phyloP scores from a whole-genome alignment of 2,797 vertebrate species.

The Sitta carolinensis region DNA sequence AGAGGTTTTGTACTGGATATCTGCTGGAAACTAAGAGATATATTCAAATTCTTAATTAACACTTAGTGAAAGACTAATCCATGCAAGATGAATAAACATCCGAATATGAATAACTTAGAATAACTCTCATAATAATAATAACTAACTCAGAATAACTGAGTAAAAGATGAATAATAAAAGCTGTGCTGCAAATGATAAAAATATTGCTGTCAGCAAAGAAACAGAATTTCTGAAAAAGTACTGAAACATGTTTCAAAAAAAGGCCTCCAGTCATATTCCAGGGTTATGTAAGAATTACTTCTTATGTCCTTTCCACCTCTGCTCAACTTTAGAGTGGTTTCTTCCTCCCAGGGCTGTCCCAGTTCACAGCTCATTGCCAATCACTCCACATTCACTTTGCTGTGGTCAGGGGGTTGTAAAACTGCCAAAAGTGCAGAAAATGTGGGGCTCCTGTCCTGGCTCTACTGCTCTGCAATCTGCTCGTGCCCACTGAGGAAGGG shows the following conservation, averaged over 20 bases:
- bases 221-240: neutral
- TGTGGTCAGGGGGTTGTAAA: neutral
- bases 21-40: neutral
- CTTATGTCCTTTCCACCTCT: neutral
- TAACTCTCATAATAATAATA: neutral
- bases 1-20: neutral
- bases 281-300: neutral
- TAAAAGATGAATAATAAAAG: neutral
- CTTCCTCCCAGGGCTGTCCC: neutral
- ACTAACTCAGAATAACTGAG: neutral
- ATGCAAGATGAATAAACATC: slow-evolving; percentile 13
- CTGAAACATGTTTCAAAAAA: neutral
- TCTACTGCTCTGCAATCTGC: neutral
- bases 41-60: neutral
- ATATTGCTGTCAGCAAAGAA: slow-evolving; percentile 8
- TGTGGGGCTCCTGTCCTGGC: neutral
- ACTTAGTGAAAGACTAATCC: neutral
- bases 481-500: neutral
- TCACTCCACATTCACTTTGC: neutral
- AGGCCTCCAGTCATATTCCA: neutral
- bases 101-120: neutral
- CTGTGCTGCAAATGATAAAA: neutral
- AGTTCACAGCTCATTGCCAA: neutral
- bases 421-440: neutral
- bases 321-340: neutral